These are phyloP conservation scores for Ondatra zibethicus DNA, from an alignment of 2,113 vertebrate genomes.

Conservation along the genomic window DNA sequence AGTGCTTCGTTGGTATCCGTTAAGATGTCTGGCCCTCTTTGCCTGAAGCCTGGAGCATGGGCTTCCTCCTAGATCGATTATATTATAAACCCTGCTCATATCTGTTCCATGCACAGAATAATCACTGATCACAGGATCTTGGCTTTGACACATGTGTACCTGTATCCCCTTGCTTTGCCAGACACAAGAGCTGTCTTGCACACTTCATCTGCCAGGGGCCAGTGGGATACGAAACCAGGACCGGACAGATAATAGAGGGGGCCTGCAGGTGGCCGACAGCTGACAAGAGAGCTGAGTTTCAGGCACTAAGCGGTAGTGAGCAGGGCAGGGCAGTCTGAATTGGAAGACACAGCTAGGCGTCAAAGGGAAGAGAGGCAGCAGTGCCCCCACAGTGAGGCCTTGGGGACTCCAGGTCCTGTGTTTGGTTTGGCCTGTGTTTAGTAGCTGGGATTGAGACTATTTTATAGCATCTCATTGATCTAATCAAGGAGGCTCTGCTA, in stretches of 20 bases:
- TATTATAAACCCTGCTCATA: not conserved
- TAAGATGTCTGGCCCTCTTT: not conserved
- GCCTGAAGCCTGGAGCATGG: not conserved
- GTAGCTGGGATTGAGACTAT: not conserved
- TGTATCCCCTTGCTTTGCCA: not conserved
- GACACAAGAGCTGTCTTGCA: fast-evolving
- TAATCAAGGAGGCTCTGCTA: not conserved
- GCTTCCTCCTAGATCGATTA: not conserved
- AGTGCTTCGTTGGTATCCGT: not conserved
- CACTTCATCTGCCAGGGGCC: not conserved
- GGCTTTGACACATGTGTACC: not conserved
- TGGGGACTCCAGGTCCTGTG: not conserved
- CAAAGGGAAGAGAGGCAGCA: not conserved
- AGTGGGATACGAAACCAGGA: not conserved
- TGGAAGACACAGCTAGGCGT: not conserved
- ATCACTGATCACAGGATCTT: not conserved
- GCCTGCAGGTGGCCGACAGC: not conserved
- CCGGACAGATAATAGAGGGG: not conserved
- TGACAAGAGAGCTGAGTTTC: not conserved
- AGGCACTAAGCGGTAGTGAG: not conserved
- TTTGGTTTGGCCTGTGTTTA: not conserved
- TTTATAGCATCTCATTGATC: not conserved
- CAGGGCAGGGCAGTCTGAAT: too few relatives aligned
- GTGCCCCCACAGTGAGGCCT: not conserved
- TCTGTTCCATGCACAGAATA: not conserved